Base-by-base conservation (phyloP, 1,140 invertebrate genomes). In the Trypoxylus dichotomus region DNA sequence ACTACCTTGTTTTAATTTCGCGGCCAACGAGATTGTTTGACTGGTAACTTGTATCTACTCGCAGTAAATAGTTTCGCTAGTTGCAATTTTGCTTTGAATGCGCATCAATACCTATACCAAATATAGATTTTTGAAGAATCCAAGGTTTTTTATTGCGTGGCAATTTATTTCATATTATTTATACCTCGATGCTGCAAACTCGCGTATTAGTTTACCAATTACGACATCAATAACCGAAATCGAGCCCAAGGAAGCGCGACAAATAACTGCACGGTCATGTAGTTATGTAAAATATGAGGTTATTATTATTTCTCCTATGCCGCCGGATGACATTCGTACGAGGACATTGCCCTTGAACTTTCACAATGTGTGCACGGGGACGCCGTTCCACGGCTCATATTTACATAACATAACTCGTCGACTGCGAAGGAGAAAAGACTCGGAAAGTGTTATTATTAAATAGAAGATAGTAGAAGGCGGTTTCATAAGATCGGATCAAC, bases 311-410 rank as follows among this genome's bases (percentile, higher is more conserved):
- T 27, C 13, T 24, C 13, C 60, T 11, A 10, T 63, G 13, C 60
- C 3, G 21, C 60, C 25, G 25, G 60, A 5, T 68, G 60, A 68
- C 60, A 27, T 68, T 68, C 60, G 24, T 68, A 15, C 24, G 60
- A 68, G 60, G 60, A 29, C 60, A 24, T 68, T 68, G 60, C 60
- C 60, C 60, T 68, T 68, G 60, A 68, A 68, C 60, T 68, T 68
- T 68, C 60, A 68, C 21, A 29, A 68, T 29, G 24, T 1, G 11
- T 24, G 47, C 47, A 15, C 15, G 19, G 60, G 60, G 60, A 68
- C 60, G 13, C 19, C 27, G 60, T 24, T n/a, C n/a, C n/a, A 24
- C 7, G 7, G 8, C 27, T 7, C 24, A 25, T 68, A 68, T 68
- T 68, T 68, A 68, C 60, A 29, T 68, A 68, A 68, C 60, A 29